Evolutionary conservation across 2,113 vertebrate species (phyloP), one percentile per base, ranked within the genome.

Genomic region (Engystomops pustulosus): DNA sequence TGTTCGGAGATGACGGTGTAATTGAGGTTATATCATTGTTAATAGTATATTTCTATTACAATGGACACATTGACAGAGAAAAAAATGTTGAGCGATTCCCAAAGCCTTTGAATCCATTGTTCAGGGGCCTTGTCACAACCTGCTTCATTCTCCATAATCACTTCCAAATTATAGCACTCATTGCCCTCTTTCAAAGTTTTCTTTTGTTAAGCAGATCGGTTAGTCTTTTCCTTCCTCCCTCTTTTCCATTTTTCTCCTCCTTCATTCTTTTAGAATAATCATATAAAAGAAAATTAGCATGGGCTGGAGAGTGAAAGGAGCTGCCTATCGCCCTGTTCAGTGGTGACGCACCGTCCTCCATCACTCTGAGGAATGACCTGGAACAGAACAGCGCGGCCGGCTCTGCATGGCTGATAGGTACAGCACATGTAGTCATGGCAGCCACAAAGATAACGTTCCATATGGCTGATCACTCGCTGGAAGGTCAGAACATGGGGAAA

Each of bases 401-500:
- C 38, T 47, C 81, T 89, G 84, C 76, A 79, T 83, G 84, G 72
- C 85, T 79, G 80, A 84, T 87, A 79, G 62, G 86, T 78, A 76
- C 86, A 0, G 0, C 88, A 87, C 87, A 87, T 87, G 90, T 88
- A 89, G 87, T 81, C 87, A 86, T 89, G 86, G 88, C 88, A 90
- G 90, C 89, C 86, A 85, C 86, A 85, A 87, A 90, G 90, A 87
- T 87, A 87, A 78, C 77, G 80, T 87, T 89, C 88, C 90, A 89
- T 91, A 90, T 91, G 90, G 88, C 85, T 84, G 86, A 87, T 87
- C n/a, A n/a, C n/a, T n/a, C n/a, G n/a, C n/a, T n/a, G n/a, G n/a
- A 86, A 88, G 89, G 86, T 90, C 87, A 89, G 79, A 85, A 79
- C 84, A 0, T 20, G 32, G 49, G 44, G 47, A 44, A 71, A 58